Base-by-base conservation (phyloP, 2,797 vertebrate genomes). In the Pristis pectinata region DNA sequence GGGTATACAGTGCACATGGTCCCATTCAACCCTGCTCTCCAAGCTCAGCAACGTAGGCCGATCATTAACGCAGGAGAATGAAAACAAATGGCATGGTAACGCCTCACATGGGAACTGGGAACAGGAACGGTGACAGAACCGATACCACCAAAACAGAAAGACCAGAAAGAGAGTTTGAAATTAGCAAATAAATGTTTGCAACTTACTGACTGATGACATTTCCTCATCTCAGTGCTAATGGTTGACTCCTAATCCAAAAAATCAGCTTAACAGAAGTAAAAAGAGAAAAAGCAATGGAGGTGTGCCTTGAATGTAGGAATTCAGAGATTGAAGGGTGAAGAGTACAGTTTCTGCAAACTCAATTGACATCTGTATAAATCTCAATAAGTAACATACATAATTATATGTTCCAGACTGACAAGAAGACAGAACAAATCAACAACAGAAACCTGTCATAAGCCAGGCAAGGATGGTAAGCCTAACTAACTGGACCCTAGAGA, bases 51-150 rank as follows among this genome's bases (percentile, higher is more conserved):
- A 91, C 34, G n/a, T 61, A 91, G 64, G 59, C 59, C 34, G 1
- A 59, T 41, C 37, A 49, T 64, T 91, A 64, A 61, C 19, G 10
- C 61, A 64, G 9, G 56, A 37, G 17, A 61, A 89, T 41, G n/a
- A 64, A 91, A 91, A 67, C 87, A 67, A 64, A 67, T 24, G 2
- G n/a, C 87, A 91, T 91, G 87, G 87, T 67, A 91, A 91, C 87
- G 6, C 59, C 19, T 91, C 87, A 37, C 87, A 22, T 91, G 87
- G 59, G 87, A 37, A 41, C 22, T 41, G 59, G 87, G 87, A 19
- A 41, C 0, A 91, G 87, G 87, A 37, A 41, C 91, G 19, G 61
- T 67, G 59, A 37, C n/a, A 91, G 87, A 91, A 64, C 9, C 64
- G 59, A 64, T 0, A 37, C 17, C 59, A 24, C 34, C 59, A 41